phyloP scores from a whole-genome alignment of 2,888 invertebrate genomes.

The Clusia tigrina region DNA sequence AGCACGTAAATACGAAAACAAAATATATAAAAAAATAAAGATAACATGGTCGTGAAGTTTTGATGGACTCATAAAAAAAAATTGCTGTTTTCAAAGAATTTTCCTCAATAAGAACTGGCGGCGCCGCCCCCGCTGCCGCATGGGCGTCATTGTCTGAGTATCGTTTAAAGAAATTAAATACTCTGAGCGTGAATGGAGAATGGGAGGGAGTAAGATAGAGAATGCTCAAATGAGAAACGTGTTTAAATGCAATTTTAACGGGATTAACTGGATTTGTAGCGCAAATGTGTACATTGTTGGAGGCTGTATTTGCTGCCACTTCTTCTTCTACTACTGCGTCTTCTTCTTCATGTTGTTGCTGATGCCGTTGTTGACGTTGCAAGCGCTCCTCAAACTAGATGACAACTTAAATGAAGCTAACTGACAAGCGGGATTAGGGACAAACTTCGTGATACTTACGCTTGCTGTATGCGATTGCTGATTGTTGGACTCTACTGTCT shows the following conservation, averaged over 20 bases:
- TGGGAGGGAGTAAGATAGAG: not conserved
- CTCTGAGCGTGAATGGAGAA: not conserved
- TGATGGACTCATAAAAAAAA: slow-evolving; percentile 23
- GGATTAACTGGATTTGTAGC: not conserved
- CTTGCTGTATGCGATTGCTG: no score
- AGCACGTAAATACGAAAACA: no score
- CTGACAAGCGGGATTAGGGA: no score
- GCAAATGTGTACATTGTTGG: slow-evolving; percentile 1
- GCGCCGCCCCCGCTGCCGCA: no score
- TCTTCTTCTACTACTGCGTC: no score
- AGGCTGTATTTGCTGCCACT: no score
- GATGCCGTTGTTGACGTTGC: no score
- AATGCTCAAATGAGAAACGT: slow-evolving; percentile 6
- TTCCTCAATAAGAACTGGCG: slow-evolving; percentile 16
- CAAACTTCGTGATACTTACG: no score
- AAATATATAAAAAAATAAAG: no score
- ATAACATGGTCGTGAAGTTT: slow-evolving; percentile 14
- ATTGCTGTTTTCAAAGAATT: no score
- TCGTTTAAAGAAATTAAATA: not conserved
- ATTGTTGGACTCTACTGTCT: no score
- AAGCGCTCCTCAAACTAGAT: not conserved
- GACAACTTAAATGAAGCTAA: not conserved
- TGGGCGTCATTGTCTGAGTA: not conserved
- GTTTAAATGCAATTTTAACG: not conserved
- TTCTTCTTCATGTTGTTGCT: not conserved